These are phyloP conservation scores for Grantiella picta DNA, from an alignment of 2,113 vertebrate species.

Conservation along the genomic window DNA sequence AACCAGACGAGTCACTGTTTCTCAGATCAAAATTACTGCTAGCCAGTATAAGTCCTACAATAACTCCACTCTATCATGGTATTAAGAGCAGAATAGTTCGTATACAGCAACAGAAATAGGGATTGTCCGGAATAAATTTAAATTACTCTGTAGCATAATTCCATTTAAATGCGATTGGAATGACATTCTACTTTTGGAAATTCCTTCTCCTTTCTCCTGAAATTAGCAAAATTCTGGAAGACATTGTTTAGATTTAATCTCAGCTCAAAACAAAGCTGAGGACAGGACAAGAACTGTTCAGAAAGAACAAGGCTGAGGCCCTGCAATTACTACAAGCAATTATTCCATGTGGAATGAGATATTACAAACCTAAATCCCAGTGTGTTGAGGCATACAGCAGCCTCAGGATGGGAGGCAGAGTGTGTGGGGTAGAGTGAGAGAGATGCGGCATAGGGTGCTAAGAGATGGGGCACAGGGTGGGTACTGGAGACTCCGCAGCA, in stretches of 20 bases:
- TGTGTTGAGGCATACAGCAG: neutral
- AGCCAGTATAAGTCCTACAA: neutral
- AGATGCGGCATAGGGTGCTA: neutral
- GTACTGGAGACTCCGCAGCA: neutral
- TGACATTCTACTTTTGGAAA: neutral
- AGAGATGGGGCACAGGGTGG: neutral
- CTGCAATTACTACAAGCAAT: neutral
- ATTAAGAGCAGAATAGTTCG: neutral
- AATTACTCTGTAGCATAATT: neutral
- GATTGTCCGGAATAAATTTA: neutral
- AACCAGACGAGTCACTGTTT: neutral
- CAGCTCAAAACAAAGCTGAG: neutral
- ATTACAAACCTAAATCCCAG: neutral
- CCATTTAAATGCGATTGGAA: neutral
- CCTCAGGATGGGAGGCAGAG: neutral
- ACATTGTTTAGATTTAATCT: neutral
- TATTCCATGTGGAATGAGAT: neutral
- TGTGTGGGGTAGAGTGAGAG: neutral
- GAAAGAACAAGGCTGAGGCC: neutral
- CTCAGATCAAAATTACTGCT: neutral
- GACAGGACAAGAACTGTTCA: neutral
- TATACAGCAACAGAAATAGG: neutral
- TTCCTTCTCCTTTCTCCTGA: neutral
- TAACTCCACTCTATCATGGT: neutral
- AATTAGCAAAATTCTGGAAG: neutral